Conservation (phyloP, 2,888 invertebrate species). For the Zootermopsis nevadensis region DNA sequence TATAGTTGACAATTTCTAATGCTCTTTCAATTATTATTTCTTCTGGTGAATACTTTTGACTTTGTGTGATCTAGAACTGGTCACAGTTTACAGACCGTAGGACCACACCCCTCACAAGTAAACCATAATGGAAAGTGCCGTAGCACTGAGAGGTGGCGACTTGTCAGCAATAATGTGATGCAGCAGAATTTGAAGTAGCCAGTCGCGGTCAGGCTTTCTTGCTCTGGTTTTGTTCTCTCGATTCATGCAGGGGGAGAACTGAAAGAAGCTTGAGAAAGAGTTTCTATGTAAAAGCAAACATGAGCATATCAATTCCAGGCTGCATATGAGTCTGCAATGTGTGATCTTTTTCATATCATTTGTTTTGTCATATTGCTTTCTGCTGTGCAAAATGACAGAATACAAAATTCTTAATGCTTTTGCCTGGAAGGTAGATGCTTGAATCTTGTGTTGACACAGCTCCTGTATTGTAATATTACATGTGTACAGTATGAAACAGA, state of each 20-base stretch:
- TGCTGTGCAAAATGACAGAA: slow-evolving; percentile 1
- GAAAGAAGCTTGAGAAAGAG: background rate
- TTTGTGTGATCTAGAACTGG: no score
- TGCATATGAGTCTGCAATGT: background rate
- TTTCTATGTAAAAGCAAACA: background rate
- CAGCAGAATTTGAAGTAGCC: no score
- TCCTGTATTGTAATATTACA: slow-evolving; percentile 12
- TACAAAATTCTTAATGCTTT: background rate
- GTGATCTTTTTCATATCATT: background rate
- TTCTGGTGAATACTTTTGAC: no score
- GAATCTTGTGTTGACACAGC: background rate
- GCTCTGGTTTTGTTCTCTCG: slow-evolving; percentile 17
- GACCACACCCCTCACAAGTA: no score
- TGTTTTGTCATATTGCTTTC: background rate
- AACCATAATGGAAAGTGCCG: no score
- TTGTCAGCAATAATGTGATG: no score
- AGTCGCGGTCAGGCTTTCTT: background rate
- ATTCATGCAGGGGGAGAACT: background rate
- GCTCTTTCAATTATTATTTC: no score
- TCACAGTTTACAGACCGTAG: no score
- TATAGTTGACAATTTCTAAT: no score
- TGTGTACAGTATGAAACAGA: slow-evolving; percentile 15
- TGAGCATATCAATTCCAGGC: slow-evolving; percentile 41
- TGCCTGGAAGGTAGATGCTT: slow-evolving; percentile 16
- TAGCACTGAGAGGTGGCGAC: no score